Evolutionary conservation across 2,113 vertebrate genomes (phyloP), one percentile per base, ranked within the genome.

Genomic region (Capreolus pygargus): DNA sequence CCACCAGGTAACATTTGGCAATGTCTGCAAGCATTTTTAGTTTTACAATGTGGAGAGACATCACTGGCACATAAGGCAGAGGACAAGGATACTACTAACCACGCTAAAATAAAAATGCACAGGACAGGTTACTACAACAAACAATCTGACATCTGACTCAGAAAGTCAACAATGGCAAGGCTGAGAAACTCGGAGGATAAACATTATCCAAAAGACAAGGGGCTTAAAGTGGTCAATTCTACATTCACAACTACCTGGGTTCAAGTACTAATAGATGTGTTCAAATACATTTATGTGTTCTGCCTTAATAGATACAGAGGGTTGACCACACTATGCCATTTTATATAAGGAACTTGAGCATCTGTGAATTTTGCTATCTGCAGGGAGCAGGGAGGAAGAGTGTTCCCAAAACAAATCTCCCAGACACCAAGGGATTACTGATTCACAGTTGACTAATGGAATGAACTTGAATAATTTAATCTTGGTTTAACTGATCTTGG

Each of bases 361-460:
- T 82, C 79, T 82, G 30, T 23, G 30, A 33, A 54, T 14, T 82
- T 81, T 23, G 79, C 17, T 52, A 52, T 54, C 47, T 82, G 79
- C 3, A 0, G 5, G 45, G 17, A 33, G 4, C 1, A 0, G 43
- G 14, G 7, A 16, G 43, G 7, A 30, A 6, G 1, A 47, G 78
- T 19, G 28, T 19, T 52, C 30, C 30, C 1, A 17, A 50, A 82
- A 54, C 47, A 54, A 52, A 54, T 7, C 30, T 33, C 47, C 79
- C 30, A 82, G 6, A 82, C 30, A 82, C 19, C 30, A 14, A 82
- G 1, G 79, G 30, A 21, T 33, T 13, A 82, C 50, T n/a, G 19
- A 91, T 21, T 28, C 25, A 89, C 55, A 76, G 7, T 28, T 84
- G n/a, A n/a, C 27, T 84, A 50, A 79, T 13, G 54, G 19, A 82